phyloP scores from a whole-genome alignment of 2,113 vertebrate species.

The Pomatostomus ruficeps region DNA sequence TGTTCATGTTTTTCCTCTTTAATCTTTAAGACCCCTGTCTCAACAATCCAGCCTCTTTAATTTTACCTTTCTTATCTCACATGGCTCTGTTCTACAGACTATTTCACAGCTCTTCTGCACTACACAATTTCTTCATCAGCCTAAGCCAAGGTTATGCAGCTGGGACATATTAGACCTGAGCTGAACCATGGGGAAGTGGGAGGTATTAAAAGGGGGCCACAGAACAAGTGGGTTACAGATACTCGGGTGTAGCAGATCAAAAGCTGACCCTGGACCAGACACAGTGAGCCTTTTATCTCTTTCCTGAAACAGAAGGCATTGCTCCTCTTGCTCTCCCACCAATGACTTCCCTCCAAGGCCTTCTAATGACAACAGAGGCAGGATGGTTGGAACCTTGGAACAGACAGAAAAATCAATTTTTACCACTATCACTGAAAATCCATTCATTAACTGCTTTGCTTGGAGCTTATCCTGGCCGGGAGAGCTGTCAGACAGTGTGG shows the following conservation, averaged over 20 bases:
- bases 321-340: accelerated
- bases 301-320: background rate
- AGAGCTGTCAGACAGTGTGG: background rate
- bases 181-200: background rate
- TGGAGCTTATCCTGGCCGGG: background rate
- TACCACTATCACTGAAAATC: background rate
- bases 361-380: background rate
- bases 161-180: background rate
- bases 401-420: background rate
- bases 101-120: background rate
- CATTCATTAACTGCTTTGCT: background rate
- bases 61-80: background rate
- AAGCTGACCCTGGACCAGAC: background rate
- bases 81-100: background rate
- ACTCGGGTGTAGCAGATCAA: background rate
- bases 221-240: background rate
- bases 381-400: background rate
- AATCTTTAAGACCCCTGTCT: background rate
- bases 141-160: background rate
- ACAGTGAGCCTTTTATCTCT: background rate
- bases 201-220: accelerated
- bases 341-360: background rate
- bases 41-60: background rate
- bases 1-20: background rate
- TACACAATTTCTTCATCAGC: background rate